phyloP scores from a whole-genome alignment of 2,797 vertebrate species.

The Epinephelus malabaricus region DNA sequence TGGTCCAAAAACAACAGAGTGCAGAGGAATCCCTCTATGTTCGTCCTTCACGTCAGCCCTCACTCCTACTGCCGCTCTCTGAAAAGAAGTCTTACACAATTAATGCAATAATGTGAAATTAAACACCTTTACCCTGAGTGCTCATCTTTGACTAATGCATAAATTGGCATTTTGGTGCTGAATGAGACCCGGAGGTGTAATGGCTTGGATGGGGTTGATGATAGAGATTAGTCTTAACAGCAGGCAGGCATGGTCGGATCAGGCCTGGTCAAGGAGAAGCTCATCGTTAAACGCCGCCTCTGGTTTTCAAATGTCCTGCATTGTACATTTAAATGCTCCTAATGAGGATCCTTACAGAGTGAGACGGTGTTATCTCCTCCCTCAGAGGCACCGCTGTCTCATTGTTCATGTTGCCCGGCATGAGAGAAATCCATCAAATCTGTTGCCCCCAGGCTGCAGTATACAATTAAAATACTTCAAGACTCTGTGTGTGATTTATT shows the following conservation, averaged over 20 bases:
- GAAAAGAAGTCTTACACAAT: slow-evolving; percentile 30
- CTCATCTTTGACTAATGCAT: slow-evolving; percentile 60
- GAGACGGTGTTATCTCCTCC: slow-evolving; percentile 52
- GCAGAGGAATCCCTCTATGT: slow-evolving; percentile 13
- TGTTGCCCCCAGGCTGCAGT: slow-evolving; percentile 36
- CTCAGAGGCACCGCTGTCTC: slow-evolving; percentile 52
- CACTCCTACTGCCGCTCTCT: neutral
- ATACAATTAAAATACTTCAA: slow-evolving; percentile 67
- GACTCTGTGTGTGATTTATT: slow-evolving; percentile 71
- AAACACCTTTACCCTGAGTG: slow-evolving; percentile 58
- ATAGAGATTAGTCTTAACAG: slow-evolving; percentile 65
- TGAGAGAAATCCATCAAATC: slow-evolving; percentile 61
- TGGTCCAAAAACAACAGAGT: slow-evolving; percentile 39
- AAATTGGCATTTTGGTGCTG: slow-evolving; percentile 59
- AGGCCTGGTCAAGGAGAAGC: slow-evolving; percentile 64
- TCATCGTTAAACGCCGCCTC: slow-evolving; percentile 59
- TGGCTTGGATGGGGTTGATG: slow-evolving; percentile 61
- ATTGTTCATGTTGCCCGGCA: slow-evolving; percentile 41
- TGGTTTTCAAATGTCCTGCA: slow-evolving; percentile 54
- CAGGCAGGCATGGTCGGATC: slow-evolving; percentile 39
- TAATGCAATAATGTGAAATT: slow-evolving; percentile 65
- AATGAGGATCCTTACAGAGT: slow-evolving; percentile 64
- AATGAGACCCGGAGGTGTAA: slow-evolving; percentile 59
- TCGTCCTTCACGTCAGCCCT: slow-evolving; percentile 32
- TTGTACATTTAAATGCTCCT: slow-evolving; percentile 62